Percentiles rank a stretch among this genome's conserved stretches.
Evolutionary conservation across 2,113 vertebrate genomes (phyloP).

Genomic region (Pelecanus crispus): DNA sequence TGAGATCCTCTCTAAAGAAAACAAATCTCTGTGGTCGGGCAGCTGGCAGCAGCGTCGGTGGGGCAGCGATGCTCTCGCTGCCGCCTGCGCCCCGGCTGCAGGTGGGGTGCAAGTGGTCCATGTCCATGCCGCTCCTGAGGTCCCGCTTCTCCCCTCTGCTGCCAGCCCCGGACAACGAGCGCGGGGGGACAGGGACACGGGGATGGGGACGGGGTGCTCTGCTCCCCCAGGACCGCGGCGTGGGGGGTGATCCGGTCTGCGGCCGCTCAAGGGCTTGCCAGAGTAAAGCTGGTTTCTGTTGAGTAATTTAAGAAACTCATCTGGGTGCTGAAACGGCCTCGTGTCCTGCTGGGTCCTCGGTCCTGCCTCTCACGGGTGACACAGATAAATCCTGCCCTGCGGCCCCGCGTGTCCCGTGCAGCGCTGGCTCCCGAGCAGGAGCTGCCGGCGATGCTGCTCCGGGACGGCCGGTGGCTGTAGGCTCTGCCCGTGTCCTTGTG

Average conservation of each 20-base stretch:
- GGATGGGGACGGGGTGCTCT: neutral
- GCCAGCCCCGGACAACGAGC: neutral
- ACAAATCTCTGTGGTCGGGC: neutral
- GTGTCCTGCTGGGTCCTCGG: neutral
- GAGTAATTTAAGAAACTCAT: neutral
- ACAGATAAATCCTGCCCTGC: neutral
- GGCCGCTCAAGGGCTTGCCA: rapidly evolving
- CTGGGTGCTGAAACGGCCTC: neutral
- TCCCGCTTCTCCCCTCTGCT: neutral
- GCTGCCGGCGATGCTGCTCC: neutral
- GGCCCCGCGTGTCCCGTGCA: neutral
- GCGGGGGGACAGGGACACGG: rapidly evolving
- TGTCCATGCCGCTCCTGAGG: neutral
- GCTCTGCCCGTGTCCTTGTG: neutral
- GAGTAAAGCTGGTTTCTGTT: neutral
- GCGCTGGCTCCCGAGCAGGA: neutral
- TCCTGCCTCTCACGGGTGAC: neutral
- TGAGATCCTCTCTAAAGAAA: neutral
- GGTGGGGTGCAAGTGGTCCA: neutral
- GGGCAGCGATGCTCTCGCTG: neutral
- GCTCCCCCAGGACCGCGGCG: neutral
- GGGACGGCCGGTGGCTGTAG: neutral
- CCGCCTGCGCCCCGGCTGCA: neutral
- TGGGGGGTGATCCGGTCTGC: neutral
- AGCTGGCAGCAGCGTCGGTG: rapidly evolving